Conservation (phyloP, 1,140 invertebrate species). For the Piezodorus guildinii region DNA sequence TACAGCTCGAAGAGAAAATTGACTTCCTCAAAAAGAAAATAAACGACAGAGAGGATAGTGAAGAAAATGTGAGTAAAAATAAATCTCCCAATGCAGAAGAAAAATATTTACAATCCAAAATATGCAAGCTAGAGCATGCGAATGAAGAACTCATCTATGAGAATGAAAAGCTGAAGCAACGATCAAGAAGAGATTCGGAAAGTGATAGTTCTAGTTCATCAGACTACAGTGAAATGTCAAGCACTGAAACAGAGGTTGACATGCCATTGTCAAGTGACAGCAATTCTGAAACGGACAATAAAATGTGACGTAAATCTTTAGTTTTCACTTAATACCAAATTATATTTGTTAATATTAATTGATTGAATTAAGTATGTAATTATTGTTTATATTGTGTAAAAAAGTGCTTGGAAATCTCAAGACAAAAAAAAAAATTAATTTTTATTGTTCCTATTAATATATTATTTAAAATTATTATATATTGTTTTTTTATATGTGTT, state of each 20-base stretch:
- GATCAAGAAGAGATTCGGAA: constrained; percentile 26
- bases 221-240: constrained; percentile 18
- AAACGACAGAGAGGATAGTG: constrained; percentile 11
- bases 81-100: constrained; percentile 18
- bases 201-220: constrained; percentile 28
- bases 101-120: constrained; percentile 26
- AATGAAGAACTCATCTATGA: constrained; percentile 27
- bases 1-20: constrained; percentile 69
- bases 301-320: background rate
- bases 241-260: background rate
- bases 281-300: constrained; percentile 2
- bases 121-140: constrained; percentile 26
- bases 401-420: background rate
- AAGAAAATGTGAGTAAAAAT: constrained; percentile 13
- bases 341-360: constrained; percentile 10
- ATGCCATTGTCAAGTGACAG: constrained; percentile 1
- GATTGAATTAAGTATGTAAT: constrained; percentile 4
- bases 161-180: constrained; percentile 25
- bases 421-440: too few relatives aligned
- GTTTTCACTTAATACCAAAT: background rate
- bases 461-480: background rate
- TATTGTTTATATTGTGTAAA: constrained; percentile 11
- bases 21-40: constrained; percentile 54
- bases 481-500: too few relatives aligned
- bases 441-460: too few relatives aligned